Evolutionary conservation across 2,113 vertebrate species (phyloP).

Genomic region (Bucco capensis): DNA sequence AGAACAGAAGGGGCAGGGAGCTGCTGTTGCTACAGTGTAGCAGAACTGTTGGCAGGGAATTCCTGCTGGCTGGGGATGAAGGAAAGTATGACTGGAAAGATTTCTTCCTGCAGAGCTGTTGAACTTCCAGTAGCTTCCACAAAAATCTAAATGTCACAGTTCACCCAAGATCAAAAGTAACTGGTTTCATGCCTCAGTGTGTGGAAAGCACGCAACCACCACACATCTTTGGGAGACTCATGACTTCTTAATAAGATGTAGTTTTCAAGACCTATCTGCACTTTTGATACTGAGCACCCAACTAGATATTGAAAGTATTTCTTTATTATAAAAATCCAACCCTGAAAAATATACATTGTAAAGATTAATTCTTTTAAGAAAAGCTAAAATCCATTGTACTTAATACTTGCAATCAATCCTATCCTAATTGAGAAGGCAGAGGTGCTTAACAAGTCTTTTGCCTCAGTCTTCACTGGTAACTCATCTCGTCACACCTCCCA

Average conservation of each 20-base stretch:
- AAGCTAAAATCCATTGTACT: neutral
- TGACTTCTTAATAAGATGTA: neutral
- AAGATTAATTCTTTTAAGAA: neutral
- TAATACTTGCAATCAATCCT: neutral
- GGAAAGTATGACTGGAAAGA: slow-evolving; percentile 7
- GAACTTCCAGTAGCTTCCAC: neutral
- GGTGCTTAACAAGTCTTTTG: too few relatives aligned
- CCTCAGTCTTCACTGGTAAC: too few relatives aligned
- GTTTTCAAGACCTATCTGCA: neutral
- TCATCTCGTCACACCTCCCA: too few relatives aligned
- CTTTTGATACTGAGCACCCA: neutral
- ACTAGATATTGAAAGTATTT: neutral
- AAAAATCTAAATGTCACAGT: neutral
- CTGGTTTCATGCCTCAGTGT: neutral
- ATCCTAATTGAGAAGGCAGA: too few relatives aligned
- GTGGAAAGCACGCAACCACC: neutral
- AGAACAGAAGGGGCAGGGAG: neutral
- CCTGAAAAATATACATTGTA: neutral
- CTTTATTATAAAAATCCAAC: neutral
- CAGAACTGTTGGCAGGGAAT: neutral
- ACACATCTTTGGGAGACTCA: neutral
- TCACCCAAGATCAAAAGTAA: neutral
- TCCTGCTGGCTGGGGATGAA: neutral
- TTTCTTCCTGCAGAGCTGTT: neutral
- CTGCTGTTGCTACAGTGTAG: neutral